Base-by-base conservation (phyloP, 2,888 invertebrate species). In the Agrotis segetum region DNA sequence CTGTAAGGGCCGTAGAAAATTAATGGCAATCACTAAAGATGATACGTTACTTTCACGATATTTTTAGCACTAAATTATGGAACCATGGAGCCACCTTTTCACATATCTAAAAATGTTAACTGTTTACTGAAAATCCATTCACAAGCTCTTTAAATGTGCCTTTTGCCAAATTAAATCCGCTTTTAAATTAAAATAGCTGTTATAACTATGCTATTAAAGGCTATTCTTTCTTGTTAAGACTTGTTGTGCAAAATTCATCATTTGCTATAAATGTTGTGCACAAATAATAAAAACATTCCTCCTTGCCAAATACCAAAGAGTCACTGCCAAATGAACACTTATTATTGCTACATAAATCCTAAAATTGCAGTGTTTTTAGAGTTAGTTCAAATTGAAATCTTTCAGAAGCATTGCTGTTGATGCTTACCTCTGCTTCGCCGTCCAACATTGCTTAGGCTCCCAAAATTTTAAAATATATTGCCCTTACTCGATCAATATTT, bases 361-460 rank as follows among this genome's bases (percentile, higher is more conserved):
- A 46, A 63, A 71, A 53, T 63, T 74, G 82, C 68, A 63, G 68
- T 71, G 50, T 47, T 63, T 21, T 67, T 67, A 81, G 50, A 61
- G 11, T 68, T 49, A 58, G 44, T 66, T 17, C 16, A 74, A 60
- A 66, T 69, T 66, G 0, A 60, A 64, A 53, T 76, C 17, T 40
- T 24, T 46, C 34, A 60, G 44, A 77, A 69, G 61, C 77, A 73
- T 71, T 70, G 74, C 60, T 77, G 77, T 83, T 24, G 34, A 79
- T 79, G 83, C 83, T 85, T 74, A 78, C 81, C 81, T 83, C 80
- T 83, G 89, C 88, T 89, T 90, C 85, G 88, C 91, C 91, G 91
- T 91, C 91, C 91, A 91, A 88, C 82, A 84, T 80, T 79, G 75
- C 74, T 77, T 68, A 74, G 67, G 63, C 68, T 73, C 52, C 64